phyloP scores from a whole-genome alignment of 2,113 vertebrate genomes.

The Phylloscopus trochiloides region DNA sequence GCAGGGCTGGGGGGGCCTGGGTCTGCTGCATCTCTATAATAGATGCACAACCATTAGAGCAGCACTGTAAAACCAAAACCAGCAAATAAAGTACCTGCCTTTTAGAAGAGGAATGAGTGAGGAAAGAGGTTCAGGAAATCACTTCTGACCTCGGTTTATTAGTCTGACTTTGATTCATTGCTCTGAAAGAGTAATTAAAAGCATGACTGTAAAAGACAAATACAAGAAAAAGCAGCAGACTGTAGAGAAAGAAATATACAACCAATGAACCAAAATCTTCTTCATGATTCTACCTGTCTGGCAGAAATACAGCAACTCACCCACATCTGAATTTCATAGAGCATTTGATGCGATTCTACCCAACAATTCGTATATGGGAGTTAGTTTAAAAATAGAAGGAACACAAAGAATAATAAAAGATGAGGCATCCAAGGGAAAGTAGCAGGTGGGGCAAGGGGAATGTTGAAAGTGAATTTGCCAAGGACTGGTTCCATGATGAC shows the following conservation, averaged over 20 bases:
- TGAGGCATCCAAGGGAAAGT: neutral
- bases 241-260: neutral
- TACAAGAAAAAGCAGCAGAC: neutral
- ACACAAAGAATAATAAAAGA: neutral
- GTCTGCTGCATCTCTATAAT: fast-evolving
- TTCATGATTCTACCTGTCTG: neutral
- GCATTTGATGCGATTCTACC: neutral
- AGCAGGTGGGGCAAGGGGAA: neutral
- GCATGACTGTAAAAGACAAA: neutral
- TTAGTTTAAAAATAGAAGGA: neutral
- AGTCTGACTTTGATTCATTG: neutral
- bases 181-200: neutral
- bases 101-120: neutral
- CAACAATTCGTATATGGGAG: neutral
- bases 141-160: neutral
- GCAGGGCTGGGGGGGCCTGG: fast-evolving
- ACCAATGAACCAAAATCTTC: neutral
- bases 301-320: neutral
- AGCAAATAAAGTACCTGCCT: neutral
- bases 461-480: neutral
- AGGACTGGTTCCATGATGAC: neutral
- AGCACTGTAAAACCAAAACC: neutral
- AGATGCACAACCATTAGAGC: fast-evolving
- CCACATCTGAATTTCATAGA: neutral
- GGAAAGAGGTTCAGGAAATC: neutral